These are phyloP conservation scores for Rhopalosiphum padi DNA, from an alignment of 1,140 invertebrate species.

Conservation along the genomic window DNA sequence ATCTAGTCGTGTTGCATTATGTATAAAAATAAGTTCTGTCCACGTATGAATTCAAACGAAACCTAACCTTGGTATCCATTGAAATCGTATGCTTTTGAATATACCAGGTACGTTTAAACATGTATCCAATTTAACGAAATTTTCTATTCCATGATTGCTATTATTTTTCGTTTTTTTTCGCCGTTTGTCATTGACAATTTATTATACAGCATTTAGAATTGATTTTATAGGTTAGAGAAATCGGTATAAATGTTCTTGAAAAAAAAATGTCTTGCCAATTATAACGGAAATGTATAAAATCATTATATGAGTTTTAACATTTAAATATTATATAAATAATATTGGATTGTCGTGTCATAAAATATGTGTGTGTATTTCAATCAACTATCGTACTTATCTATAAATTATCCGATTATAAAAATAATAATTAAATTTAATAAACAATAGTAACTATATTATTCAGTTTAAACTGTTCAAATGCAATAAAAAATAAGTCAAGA, in stretches of 20 bases:
- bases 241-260: not conserved
- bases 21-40: not conserved
- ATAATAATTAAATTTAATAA: not conserved
- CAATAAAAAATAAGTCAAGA: not conserved
- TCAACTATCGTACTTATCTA: not conserved
- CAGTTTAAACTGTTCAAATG: not conserved
- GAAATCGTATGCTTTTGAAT: not conserved
- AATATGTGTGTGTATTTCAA: not conserved
- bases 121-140: too few species aligned
- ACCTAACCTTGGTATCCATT: not conserved
- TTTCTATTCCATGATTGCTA: not conserved
- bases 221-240: not conserved
- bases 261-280: not conserved
- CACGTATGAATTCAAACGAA: not conserved
- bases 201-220: too few species aligned
- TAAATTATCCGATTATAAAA: not conserved
- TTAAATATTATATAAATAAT: not conserved
- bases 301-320: not conserved
- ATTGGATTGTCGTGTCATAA: not conserved
- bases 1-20: not conserved
- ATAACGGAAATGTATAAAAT: not conserved
- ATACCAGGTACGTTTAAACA: not conserved
- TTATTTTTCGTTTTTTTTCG: too few species aligned
- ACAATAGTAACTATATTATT: not conserved
- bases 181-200: not conserved